phyloP scores from a whole-genome alignment of 2,113 vertebrate species.

The Oncorhynchus nerka region DNA sequence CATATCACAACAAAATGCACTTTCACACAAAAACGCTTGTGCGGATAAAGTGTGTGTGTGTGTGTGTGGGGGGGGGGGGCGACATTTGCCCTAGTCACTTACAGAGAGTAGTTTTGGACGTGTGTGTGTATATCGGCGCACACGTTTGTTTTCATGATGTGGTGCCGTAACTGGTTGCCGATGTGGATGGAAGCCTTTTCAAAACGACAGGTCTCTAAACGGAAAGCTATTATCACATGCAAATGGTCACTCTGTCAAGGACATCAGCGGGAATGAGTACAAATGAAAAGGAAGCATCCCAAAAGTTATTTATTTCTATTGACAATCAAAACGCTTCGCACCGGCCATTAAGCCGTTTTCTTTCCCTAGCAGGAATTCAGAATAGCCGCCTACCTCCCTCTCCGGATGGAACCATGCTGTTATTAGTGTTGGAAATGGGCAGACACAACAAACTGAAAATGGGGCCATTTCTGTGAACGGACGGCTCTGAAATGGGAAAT shows the following conservation, averaged over 20 bases:
- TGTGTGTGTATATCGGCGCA: background rate
- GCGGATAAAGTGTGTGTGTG: background rate
- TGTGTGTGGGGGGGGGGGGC: background rate
- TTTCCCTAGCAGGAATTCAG: slow-evolving; percentile 40
- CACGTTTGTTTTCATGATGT: slow-evolving; percentile 6
- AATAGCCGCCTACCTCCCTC: slow-evolving; percentile 27
- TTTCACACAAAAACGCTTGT: background rate
- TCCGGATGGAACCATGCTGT: slow-evolving; percentile 33
- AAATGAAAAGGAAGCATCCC: slow-evolving; percentile 44
- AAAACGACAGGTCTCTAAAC: slow-evolving; percentile 13
- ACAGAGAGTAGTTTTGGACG: background rate
- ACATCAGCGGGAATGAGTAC: slow-evolving; percentile 45
- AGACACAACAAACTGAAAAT: slow-evolving; percentile 50
- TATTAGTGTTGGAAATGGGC: slow-evolving; percentile 44
- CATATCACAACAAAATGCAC: background rate
- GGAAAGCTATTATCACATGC: slow-evolving; percentile 46
- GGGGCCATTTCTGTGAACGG: slow-evolving; percentile 53
- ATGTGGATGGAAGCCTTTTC: slow-evolving; percentile 8
- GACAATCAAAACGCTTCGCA: slow-evolving; percentile 46
- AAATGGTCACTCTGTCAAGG: slow-evolving; percentile 48
- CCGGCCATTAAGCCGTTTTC: slow-evolving; percentile 40
- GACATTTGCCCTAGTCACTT: background rate
- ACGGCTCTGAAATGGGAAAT: slow-evolving; percentile 53
- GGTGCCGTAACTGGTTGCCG: slow-evolving; percentile 17
- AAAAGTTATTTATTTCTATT: slow-evolving; percentile 56